phyloP scores from a whole-genome alignment of 53 echinoderm and acorn worm genomes.

The Glandiceps talaboti region DNA sequence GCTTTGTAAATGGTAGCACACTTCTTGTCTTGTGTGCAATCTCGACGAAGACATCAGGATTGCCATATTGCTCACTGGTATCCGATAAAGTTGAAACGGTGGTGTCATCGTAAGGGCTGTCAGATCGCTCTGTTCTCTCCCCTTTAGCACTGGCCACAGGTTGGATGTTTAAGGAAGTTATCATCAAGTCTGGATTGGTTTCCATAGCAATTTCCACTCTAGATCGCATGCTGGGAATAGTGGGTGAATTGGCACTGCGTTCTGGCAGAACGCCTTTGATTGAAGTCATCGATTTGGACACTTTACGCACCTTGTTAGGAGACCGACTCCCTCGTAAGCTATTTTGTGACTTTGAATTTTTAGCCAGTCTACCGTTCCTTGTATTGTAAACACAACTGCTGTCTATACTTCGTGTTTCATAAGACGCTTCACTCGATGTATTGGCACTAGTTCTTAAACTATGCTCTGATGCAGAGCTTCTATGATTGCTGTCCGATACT shows the following conservation, averaged over 20 bases:
- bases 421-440: neutral
- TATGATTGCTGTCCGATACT: neutral
- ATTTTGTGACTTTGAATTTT: slow-evolving; percentile 35
- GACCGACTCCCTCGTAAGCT: slow-evolving; percentile 26
- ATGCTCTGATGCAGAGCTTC: neutral
- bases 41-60: slow-evolving; percentile 55
- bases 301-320: slow-evolving; percentile 45
- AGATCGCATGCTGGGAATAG: neutral
- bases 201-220: neutral
- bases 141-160: neutral
- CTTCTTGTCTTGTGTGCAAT: slow-evolving; percentile 57
- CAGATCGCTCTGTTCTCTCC: neutral
- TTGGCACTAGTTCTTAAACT: neutral
- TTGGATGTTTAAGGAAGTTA: neutral
- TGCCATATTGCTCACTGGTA: neutral
- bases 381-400: neutral
- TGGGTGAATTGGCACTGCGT: neutral
- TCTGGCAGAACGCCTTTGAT: slow-evolving; percentile 12
- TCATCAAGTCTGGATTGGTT: neutral
- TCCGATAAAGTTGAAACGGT: neutral
- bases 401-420: neutral
- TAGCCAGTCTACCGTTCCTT: neutral
- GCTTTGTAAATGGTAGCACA: slow-evolving; percentile 52
- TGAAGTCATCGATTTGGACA: slow-evolving; percentile 56
- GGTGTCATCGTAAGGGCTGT: neutral